Base-by-base conservation (phyloP, 64 coral and sea anemone species). In the Montipora sp. region DNA sequence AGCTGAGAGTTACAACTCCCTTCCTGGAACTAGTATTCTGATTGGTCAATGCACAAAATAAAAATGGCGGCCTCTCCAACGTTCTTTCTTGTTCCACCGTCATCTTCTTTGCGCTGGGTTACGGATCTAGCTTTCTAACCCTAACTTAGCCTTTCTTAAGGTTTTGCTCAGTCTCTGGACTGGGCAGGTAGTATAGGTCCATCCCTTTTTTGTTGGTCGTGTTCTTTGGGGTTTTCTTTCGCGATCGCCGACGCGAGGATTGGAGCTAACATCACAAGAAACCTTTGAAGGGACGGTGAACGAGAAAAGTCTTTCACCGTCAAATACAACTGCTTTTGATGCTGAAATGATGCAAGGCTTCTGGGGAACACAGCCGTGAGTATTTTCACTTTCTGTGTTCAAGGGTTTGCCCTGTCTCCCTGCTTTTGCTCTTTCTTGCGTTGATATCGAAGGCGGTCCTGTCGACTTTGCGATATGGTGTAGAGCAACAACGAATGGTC, bases 301-400 rank as follows among this genome's bases (percentile, higher is more conserved):
- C 46, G 82, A 70, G 82, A 8, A 16, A 10, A 8, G 45, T 36
- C 61, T 47, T 19, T 49, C 82, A 85, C 82, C 71, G 63, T 45
- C 48, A 85, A 71, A 67, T 67, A 66, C 61, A 15, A 20, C 27
- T 43, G 82, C 44, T n/a, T 69, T 70, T 11, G 61, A 71, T n/a
- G 65, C 63, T 44, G 63, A 51, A 70, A 85, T 85, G 82, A 85
- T 21, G 82, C 82, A 70, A 70, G 65, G 80, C 47, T 49, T 85
- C 13, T 50, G 82, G 82, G 82, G 65, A 85, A 85, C 71, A 36
- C 82, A 85, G 82, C 82, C 82, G 82, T 85, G 82, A 85, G 82
- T 85, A 85, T 22, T 8, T 85, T 85, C 82, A 85, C 82, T 72
- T 70, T 85, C 82, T 85, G 82, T 85, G 14, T 85, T 85, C 82